A percentile compares a stretch with the other conserved stretches of the same genome.
phyloP scores from a whole-genome alignment of 2,113 vertebrate genomes.

The Phrynosoma platyrhinos region DNA sequence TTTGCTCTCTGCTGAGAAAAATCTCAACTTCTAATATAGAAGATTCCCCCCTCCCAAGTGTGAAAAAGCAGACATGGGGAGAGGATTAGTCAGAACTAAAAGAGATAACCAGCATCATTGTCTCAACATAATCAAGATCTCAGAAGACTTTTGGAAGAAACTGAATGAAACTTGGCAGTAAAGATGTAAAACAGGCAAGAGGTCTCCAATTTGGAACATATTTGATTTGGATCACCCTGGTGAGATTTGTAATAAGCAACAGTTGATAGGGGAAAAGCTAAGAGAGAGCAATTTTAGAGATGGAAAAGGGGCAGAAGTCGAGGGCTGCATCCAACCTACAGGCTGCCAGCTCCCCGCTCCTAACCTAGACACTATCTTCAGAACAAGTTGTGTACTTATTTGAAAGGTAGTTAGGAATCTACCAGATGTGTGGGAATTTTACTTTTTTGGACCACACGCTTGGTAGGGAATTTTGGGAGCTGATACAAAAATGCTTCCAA shows the following conservation, averaged over 20 bases:
- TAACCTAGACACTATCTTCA: neutral
- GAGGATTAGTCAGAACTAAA: neutral
- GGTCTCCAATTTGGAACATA: neutral
- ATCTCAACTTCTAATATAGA: neutral
- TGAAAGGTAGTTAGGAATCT: neutral
- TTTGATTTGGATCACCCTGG: neutral
- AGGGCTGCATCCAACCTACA: neutral
- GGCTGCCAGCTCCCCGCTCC: neutral
- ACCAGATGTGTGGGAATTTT: no score
- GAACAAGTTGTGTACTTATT: neutral
- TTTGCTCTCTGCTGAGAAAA: neutral
- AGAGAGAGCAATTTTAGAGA: no score
- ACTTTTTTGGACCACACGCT: no score
- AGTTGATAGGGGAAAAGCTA: no score
- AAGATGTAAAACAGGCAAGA: neutral
- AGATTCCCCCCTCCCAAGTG: neutral
- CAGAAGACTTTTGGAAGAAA: no score
- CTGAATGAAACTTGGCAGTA: neutral
- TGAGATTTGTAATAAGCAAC: neutral
- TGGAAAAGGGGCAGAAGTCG: no score
- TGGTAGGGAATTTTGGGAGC: no score
- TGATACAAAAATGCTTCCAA: no score
- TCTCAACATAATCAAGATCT: neutral
- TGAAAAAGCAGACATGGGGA: neutral
- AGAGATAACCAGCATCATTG: neutral